Percentiles rank a stretch among this genome's conserved stretches.
Evolutionary conservation across 2,888 invertebrate genomes (phyloP).

Genomic region (Temnothorax unifasciatus): DNA sequence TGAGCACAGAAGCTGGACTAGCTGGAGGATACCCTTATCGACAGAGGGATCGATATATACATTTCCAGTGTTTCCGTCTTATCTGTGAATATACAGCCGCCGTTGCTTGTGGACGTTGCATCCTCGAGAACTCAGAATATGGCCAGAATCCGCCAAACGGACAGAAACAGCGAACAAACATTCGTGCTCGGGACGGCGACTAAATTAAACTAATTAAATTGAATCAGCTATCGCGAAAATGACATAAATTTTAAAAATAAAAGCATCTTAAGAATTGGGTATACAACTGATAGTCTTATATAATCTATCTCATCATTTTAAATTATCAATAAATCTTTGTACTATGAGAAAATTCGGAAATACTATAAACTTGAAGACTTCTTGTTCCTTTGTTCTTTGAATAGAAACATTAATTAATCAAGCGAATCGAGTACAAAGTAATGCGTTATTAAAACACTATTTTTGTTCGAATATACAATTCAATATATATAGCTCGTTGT

Average conservation of each 20-base stretch:
- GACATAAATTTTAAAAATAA: too few species aligned
- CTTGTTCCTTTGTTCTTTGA: background rate
- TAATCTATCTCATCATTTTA: background rate
- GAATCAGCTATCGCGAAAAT: background rate
- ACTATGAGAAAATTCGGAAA: background rate
- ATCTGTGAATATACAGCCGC: conserved; percentile 73
- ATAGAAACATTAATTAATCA: background rate
- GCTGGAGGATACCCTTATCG: conserved; percentile 71
- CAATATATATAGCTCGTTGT: background rate
- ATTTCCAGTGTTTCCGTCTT: conserved; percentile 75
- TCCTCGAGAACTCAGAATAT: conserved; percentile 41
- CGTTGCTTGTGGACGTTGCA: conserved; percentile 32
- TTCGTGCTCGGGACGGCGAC: conserved; percentile 5
- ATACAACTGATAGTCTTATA: background rate
- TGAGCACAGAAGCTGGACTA: conserved; percentile 61
- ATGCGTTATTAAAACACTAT: background rate
- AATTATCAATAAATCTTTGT: background rate
- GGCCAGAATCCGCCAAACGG: conserved; percentile 16
- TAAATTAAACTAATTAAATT: conserved; percentile 31
- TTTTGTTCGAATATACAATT: background rate
- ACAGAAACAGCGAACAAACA: background rate
- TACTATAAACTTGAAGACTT: background rate
- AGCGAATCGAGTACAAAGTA: background rate
- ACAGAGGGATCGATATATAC: conserved; percentile 73
- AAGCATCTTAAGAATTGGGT: too few species aligned